Evolutionary conservation across 2,113 vertebrate species (phyloP).

Genomic region (Ictalurus furcatus): DNA sequence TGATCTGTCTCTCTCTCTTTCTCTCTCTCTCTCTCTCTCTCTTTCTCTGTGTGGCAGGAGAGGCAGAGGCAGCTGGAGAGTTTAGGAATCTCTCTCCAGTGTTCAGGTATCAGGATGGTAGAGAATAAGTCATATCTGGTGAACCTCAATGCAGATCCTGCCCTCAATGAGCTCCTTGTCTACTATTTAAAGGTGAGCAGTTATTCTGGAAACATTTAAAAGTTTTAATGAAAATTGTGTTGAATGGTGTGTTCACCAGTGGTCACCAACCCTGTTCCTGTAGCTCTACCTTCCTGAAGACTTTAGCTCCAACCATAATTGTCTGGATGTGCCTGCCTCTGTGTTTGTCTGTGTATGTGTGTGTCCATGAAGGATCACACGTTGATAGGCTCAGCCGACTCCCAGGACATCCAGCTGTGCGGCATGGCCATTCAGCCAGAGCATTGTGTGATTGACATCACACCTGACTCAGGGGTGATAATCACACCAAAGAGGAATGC

Average conservation of each 20-base stretch:
- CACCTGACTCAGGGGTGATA: slow-evolving; percentile 76
- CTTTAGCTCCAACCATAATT: background rate
- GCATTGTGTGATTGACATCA: slow-evolving; percentile 88
- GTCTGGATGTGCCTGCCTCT: background rate
- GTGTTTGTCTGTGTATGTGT: background rate
- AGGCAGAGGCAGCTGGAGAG: slow-evolving; percentile 91
- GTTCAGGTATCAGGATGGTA: slow-evolving; percentile 90
- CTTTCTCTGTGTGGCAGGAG: slow-evolving; percentile 74
- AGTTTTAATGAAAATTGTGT: background rate
- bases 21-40: background rate
- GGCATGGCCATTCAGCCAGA: slow-evolving; percentile 93
- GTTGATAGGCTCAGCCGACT: slow-evolving; percentile 86
- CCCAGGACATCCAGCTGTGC: slow-evolving; percentile 94
- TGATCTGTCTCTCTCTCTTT: background rate
- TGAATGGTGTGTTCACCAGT: background rate
- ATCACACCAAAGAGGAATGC: slow-evolving; percentile 68
- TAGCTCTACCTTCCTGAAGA: too few species aligned
- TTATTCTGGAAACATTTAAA: background rate
- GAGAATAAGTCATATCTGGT: slow-evolving; percentile 93
- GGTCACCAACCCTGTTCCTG: too few species aligned
- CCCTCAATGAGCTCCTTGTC: slow-evolving; percentile 93
- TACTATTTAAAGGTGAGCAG: slow-evolving; percentile 91
- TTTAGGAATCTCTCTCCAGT: slow-evolving; percentile 92
- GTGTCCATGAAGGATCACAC: slow-evolving; percentile 82
- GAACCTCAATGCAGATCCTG: slow-evolving; percentile 93